Conservation (phyloP, 2,113 vertebrate species). For the Strix uralensis region DNA sequence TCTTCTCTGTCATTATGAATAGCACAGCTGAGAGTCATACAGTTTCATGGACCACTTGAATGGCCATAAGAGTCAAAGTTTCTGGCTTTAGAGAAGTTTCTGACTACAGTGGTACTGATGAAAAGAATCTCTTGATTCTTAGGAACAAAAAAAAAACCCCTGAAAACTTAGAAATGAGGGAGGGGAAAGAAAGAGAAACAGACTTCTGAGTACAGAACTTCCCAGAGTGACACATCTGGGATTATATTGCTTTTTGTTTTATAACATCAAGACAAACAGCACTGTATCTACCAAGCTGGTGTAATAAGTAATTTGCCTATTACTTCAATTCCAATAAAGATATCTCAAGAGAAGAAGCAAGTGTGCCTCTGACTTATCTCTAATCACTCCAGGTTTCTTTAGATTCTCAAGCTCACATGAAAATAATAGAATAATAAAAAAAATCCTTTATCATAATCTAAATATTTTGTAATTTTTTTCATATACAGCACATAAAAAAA, state of each 20-base stretch:
- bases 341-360: not conserved
- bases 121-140: not conserved
- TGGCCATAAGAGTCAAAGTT: not conserved
- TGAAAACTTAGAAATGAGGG: not conserved
- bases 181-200: not conserved
- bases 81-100: not conserved
- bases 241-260: not conserved
- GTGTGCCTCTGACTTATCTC: not conserved
- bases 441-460: not conserved
- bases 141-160: rapidly evolving
- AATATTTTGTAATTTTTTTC: not conserved
- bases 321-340: not conserved
- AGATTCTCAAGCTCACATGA: not conserved
- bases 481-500: not conserved
- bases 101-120: not conserved
- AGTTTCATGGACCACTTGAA: not conserved
- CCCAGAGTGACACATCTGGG: not conserved
- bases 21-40: not conserved
- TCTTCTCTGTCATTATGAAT: not conserved
- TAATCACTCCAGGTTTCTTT: not conserved
- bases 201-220: not conserved
- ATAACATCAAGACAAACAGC: not conserved
- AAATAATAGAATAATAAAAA: not conserved
- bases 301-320: not conserved
- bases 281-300: not conserved